Evolutionary conservation across 1,140 invertebrate species (phyloP), one percentile per base, ranked within the genome.

Genomic region (Chelonus insularis): DNA sequence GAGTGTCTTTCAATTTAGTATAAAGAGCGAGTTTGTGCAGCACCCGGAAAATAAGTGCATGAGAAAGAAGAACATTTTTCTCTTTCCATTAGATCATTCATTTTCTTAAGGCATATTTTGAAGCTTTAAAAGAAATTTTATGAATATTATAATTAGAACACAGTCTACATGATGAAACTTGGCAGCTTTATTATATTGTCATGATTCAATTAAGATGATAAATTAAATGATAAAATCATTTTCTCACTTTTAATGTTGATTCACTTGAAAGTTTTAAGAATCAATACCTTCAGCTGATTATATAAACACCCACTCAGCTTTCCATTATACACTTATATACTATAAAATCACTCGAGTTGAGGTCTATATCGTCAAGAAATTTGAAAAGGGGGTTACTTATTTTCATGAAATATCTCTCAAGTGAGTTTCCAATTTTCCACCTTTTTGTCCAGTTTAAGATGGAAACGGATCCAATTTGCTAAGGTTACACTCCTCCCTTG

Each of bases 1-100:
- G 25, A 48, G 57, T 52, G 21, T 25, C 48, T 60, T 60, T 60
- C 57, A 60, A 60, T 60, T 60, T 52, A 29, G 48, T 9, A 60
- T 60, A 60, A 51, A 60, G 47, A 39, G 47, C 48, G 34, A 60
- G 57, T 51, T 51, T 60, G 57, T 60, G 45, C 57, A 60, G 32
- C 36, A 25, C 21, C 47, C 48, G 57, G 57, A 60, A 60, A 60
- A 60, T 60, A 60, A 60, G 57, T 60, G 57, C 57, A 60, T 12
- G 11, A 37, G 41, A 18, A 51, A 36, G 14, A 43, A 43, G 41
- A 29, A 29, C 25, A 29, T 29, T 29, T 29, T 29, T 29, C 25
- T 29, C 7, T 29, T 29, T 29, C 25, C 25, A 16, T 16, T 43
- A 7, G 8, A 18, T 18, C 5, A 18, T 7, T 43, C 16, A 16